Evolutionary conservation across 1,140 invertebrate genomes (phyloP).

Genomic region (Vollenhovia emeryi): DNA sequence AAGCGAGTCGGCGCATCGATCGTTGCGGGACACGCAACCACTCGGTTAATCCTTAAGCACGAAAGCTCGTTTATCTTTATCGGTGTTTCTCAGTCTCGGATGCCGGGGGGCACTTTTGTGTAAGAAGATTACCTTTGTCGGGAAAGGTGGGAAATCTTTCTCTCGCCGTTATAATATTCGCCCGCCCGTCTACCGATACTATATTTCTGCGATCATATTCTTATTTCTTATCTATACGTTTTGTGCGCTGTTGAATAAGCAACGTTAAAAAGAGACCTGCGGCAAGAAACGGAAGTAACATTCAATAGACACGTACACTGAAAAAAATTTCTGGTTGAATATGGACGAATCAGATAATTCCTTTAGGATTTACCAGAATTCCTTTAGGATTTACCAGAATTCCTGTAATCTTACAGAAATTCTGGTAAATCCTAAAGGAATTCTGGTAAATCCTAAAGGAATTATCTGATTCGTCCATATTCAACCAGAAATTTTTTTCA

Average conservation of each 20-base stretch:
- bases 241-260: background rate
- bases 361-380: too few relatives aligned
- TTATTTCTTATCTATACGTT: background rate
- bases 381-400: too few relatives aligned
- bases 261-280: constrained; percentile 5
- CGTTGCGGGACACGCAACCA: constrained; percentile 47
- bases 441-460: too few relatives aligned
- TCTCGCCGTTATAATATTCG: constrained; percentile 14
- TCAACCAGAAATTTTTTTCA: too few relatives aligned
- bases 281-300: background rate
- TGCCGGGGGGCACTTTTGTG: constrained; percentile 47
- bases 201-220: background rate
- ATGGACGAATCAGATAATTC: too few relatives aligned
- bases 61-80: constrained; percentile 60
- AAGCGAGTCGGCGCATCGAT: constrained; percentile 39
- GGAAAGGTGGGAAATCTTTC: constrained; percentile 36
- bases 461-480: too few relatives aligned
- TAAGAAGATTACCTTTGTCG: constrained; percentile 55
- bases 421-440: too few relatives aligned
- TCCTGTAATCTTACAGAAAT: too few relatives aligned
- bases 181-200: background rate
- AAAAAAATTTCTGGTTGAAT: too few relatives aligned
- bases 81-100: constrained; percentile 42
- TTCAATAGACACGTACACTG: background rate
- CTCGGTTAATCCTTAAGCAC: constrained; percentile 53